These are phyloP conservation scores for Drosophila bocqueti DNA, from an alignment of 1,140 invertebrate species.

Conservation along the genomic window DNA sequence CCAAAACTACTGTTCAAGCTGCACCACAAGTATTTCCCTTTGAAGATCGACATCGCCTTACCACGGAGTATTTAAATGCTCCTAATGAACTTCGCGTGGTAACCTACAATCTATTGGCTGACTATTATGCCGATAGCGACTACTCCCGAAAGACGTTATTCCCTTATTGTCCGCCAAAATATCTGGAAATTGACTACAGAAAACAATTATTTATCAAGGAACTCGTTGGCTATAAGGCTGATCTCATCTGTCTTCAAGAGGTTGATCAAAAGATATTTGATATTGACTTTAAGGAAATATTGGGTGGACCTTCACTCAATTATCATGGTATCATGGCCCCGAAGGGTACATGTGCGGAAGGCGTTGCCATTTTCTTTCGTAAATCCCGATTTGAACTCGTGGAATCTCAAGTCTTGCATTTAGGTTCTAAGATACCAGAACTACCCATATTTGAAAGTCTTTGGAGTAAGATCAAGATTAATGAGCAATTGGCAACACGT, in stretches of 20 bases:
- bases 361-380: constrained; percentile 92
- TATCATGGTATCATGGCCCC: constrained; percentile 89
- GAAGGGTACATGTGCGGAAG: constrained; percentile 91
- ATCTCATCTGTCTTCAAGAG: constrained; percentile 97
- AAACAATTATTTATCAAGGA: constrained; percentile 94
- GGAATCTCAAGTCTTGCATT: constrained; percentile 85
- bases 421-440: constrained; percentile 87
- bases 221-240: constrained; percentile 94
- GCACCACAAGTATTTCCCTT: constrained; percentile 93
- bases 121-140: constrained; percentile 94
- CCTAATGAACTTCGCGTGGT: constrained; percentile 90
- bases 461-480: constrained; percentile 87
- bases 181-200: constrained; percentile 93
- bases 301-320: constrained; percentile 86
- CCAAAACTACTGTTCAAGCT: constrained; percentile 87
- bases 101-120: constrained; percentile 95
- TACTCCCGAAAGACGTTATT: constrained; percentile 90
- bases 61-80: constrained; percentile 86
- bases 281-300: constrained; percentile 88
- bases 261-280: constrained; percentile 93
- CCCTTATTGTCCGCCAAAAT: constrained; percentile 92
- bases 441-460: constrained; percentile 87
- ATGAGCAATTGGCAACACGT: constrained; percentile 87
- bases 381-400: constrained; percentile 87
- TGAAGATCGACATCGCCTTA: constrained; percentile 91